These are phyloP conservation scores for Sternotherus odoratus DNA, from an alignment of 2,797 vertebrate species.

Conservation along the genomic window DNA sequence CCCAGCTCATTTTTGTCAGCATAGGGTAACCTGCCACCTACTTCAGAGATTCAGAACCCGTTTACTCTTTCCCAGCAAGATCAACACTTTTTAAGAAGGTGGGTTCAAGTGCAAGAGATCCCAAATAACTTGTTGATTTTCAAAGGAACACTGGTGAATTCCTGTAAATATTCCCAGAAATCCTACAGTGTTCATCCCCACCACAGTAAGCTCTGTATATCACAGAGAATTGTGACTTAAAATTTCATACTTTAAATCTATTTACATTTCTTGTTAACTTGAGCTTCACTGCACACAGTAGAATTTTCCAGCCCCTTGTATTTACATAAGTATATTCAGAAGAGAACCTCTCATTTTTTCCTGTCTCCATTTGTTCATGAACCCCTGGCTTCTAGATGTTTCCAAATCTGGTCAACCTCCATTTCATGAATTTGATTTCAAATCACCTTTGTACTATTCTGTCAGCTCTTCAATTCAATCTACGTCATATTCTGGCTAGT, in stretches of 20 bases:
- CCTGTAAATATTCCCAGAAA: not conserved
- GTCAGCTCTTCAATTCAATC: not conserved
- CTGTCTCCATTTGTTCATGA: not conserved
- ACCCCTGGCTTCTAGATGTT: not conserved
- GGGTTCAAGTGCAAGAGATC: not conserved
- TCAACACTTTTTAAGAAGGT: not conserved
- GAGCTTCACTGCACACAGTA: not conserved
- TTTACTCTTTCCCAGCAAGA: not conserved
- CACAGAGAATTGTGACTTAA: not conserved
- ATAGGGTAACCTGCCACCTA: not conserved
- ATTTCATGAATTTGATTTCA: not conserved
- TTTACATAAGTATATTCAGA: not conserved
- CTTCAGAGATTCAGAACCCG: not conserved
- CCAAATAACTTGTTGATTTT: not conserved
- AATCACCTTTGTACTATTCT: not conserved
- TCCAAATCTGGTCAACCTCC: not conserved
- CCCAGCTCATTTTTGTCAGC: not conserved
- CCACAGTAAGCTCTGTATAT: not conserved
- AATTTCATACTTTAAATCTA: not conserved
- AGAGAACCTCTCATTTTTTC: not conserved
- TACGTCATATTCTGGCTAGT: not conserved
- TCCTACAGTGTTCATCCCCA: not conserved
- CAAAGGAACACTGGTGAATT: not conserved
- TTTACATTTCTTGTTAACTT: not conserved
- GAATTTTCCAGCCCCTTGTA: not conserved